A percentile compares a stretch with the other conserved stretches of the same genome.
These are phyloP conservation scores for Nomada goodeniana DNA, from an alignment of 2,888 invertebrate genomes.

Conservation along the genomic window DNA sequence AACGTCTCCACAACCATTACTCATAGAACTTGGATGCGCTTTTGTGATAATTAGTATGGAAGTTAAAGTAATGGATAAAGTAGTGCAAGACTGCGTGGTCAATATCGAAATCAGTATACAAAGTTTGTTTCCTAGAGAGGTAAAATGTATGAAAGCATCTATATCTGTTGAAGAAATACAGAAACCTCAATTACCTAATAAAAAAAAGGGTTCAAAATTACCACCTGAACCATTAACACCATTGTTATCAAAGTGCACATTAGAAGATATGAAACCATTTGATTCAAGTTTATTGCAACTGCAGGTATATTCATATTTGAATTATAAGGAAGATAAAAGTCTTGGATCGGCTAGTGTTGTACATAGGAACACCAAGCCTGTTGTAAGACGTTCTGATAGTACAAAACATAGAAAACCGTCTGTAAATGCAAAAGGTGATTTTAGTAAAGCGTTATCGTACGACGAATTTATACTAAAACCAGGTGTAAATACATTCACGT, in stretches of 20 bases:
- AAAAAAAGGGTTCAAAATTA: conserved; percentile 85
- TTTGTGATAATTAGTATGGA: conserved; percentile 86
- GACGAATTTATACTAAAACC: conserved; percentile 87
- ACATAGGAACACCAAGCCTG: conserved; percentile 88
- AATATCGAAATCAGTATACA: conserved; percentile 86
- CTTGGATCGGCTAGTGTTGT: conserved; percentile 91
- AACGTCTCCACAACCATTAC: conserved; percentile 84
- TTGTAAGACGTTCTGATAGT: conserved; percentile 90
- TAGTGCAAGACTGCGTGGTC: conserved; percentile 87
- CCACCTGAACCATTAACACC: conserved; percentile 83
- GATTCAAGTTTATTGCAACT: conserved; percentile 87
- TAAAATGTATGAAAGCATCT: conserved; percentile 87
- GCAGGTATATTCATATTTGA: conserved; percentile 89
- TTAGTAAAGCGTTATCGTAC: conserved; percentile 86
- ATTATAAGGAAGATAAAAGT: conserved; percentile 93
- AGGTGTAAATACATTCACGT: conserved; percentile 87
- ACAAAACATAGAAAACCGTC: conserved; percentile 89
- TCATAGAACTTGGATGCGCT: conserved; percentile 86
- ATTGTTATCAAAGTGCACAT: conserved; percentile 85
- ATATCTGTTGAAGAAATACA: conserved; percentile 88
- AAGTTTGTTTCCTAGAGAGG: conserved; percentile 88
- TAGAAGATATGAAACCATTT: conserved; percentile 87
- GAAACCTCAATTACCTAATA: conserved; percentile 83
- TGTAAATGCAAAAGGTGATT: conserved; percentile 88
- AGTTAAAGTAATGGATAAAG: conserved; percentile 86